Evolutionary conservation across 2,113 vertebrate genomes (phyloP).

Genomic region (Rutilus rutilus): DNA sequence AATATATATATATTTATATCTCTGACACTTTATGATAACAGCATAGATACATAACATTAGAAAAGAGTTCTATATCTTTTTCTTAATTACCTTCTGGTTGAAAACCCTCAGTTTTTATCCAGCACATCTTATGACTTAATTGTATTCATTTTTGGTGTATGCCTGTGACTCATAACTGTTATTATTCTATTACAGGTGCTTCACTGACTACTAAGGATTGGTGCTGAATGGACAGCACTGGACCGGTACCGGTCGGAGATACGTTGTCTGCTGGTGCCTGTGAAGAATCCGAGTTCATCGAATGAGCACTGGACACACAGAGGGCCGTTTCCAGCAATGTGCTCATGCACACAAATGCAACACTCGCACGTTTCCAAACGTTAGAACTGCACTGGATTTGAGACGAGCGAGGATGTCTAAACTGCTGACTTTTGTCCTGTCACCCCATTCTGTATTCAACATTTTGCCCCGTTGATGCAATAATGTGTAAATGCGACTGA

Average conservation of each 20-base stretch:
- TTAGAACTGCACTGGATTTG: neutral
- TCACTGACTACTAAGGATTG: conserved; percentile 15
- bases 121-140: neutral
- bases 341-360: conserved; percentile 5
- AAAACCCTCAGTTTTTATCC: neutral
- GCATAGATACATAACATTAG: neutral
- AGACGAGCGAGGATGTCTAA: neutral
- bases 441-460: neutral
- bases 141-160: neutral
- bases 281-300: neutral
- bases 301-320: neutral
- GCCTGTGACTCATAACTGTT: neutral
- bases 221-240: conserved; percentile 22
- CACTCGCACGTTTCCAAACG: neutral
- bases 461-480: conserved; percentile 10
- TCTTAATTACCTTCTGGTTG: neutral
- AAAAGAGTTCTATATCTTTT: too few species aligned
- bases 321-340: conserved; percentile 9
- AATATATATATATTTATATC: too few species aligned
- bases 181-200: conserved; percentile 20
- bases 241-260: neutral
- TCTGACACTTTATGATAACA: neutral
- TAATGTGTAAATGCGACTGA: conserved; percentile 6
- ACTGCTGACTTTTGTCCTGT: conserved; percentile 4
- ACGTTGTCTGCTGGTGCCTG: neutral